Evolutionary conservation across 2,797 vertebrate species (phyloP).

Genomic region (Acrocephalus scirpaceus): DNA sequence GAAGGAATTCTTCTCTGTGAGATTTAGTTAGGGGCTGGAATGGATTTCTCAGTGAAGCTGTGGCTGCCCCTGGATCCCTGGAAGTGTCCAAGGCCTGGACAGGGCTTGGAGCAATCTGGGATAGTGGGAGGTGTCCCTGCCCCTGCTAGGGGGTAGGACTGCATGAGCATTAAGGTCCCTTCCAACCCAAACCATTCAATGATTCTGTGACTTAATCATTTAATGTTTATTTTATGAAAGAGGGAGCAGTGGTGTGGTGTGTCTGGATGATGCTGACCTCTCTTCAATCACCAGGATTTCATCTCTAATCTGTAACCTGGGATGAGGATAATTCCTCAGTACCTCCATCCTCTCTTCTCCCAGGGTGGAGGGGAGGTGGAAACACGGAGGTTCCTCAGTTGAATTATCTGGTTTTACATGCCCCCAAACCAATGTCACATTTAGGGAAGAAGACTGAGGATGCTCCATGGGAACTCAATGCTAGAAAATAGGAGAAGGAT

Average conservation of each 20-base stretch:
- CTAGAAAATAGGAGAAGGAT: no score
- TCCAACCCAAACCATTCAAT: neutral
- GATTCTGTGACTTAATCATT: neutral
- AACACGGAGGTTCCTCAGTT: neutral
- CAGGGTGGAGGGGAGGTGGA: neutral
- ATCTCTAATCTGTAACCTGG: neutral
- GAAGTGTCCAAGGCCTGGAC: neutral
- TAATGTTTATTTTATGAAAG: neutral
- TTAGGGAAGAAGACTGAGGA: neutral
- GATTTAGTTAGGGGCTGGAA: neutral
- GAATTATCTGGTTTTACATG: neutral
- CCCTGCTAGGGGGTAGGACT: neutral
- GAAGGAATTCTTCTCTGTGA: neutral
- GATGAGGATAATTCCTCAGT: neutral
- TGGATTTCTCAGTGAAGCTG: neutral
- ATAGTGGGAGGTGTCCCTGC: accelerated
- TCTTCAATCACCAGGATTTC: neutral
- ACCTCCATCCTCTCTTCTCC: neutral
- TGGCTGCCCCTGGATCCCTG: neutral
- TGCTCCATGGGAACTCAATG: neutral
- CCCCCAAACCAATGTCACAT: neutral
- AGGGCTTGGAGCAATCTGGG: neutral
- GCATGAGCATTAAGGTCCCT: neutral
- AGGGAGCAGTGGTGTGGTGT: neutral
- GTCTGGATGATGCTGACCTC: neutral